These are phyloP conservation scores for Megaleporinus macrocephalus DNA, from an alignment of 2,113 vertebrate species.

Conservation along the genomic window DNA sequence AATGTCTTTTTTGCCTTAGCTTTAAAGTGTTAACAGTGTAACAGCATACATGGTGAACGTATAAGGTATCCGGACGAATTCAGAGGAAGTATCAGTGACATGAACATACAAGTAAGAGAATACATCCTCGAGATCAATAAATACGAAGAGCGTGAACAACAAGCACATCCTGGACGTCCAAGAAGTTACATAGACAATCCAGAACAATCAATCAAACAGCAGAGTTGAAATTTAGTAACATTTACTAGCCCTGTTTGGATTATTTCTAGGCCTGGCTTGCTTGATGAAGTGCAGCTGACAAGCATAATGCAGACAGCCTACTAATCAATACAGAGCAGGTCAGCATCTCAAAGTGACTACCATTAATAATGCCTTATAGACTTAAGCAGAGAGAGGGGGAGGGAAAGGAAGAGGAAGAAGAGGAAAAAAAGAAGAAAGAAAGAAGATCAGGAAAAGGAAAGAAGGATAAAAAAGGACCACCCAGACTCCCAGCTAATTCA, in stretches of 20 bases:
- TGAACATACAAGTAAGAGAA: constrained; percentile 37
- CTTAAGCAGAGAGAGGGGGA: constrained; percentile 17
- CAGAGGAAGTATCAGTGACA: constrained; percentile 42
- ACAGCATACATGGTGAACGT: constrained; percentile 16
- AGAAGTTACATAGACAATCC: neutral
- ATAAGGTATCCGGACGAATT: constrained; percentile 30
- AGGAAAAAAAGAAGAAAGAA: neutral
- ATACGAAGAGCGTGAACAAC: constrained; percentile 10
- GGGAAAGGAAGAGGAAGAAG: constrained; percentile 1
- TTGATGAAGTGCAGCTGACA: constrained; percentile 48
- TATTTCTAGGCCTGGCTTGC: constrained; percentile 34
- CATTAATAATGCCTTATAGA: constrained; percentile 49
- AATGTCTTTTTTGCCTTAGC: neutral
- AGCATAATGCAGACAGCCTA: constrained; percentile 19
- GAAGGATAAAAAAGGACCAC: constrained; percentile 7
- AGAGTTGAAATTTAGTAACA: neutral
- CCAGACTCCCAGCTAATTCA: neutral
- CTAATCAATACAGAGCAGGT: constrained; percentile 52
- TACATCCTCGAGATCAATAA: constrained; percentile 43
- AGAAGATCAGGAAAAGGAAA: constrained; percentile 1
- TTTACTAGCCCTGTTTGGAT: neutral
- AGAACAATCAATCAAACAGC: neutral
- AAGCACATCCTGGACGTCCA: neutral
- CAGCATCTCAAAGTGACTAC: constrained; percentile 49
- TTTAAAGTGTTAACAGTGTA: constrained; percentile 4